phyloP scores from a whole-genome alignment of 2,797 vertebrate species.

The Eidolon dupreanum region DNA sequence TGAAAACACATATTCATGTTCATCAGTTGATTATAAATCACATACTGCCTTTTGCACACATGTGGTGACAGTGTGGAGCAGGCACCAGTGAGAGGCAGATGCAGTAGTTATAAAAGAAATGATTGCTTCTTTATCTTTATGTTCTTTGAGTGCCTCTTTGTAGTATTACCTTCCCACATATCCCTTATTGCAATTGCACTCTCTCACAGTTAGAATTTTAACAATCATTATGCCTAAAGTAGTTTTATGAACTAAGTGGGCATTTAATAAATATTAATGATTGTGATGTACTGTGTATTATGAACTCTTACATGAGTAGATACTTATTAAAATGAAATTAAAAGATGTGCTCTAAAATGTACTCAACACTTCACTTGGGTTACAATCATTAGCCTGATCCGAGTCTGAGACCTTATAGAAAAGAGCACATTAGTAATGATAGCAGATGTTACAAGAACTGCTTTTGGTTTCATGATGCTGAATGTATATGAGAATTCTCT shows the following conservation, averaged over 20 bases:
- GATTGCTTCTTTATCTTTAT: not conserved
- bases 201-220: conserved; percentile 18
- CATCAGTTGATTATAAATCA: not conserved
- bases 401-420: not conserved
- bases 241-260: not conserved
- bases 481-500: not conserved
- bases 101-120: not conserved
- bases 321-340: no score
- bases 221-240: not conserved
- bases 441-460: not conserved
- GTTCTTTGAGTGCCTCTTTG: not conserved
- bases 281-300: not conserved
- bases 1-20: not conserved
- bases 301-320: not conserved
- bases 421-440: not conserved
- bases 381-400: not conserved
- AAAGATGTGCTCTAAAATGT: no score
- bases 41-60: not conserved
- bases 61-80: not conserved
- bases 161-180: not conserved
- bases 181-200: not conserved
- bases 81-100: not conserved
- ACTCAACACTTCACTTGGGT: not conserved
- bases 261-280: not conserved
- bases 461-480: conserved; percentile 21